phyloP scores from a whole-genome alignment of 1,140 invertebrate genomes.

The Galendromus occidentalis region DNA sequence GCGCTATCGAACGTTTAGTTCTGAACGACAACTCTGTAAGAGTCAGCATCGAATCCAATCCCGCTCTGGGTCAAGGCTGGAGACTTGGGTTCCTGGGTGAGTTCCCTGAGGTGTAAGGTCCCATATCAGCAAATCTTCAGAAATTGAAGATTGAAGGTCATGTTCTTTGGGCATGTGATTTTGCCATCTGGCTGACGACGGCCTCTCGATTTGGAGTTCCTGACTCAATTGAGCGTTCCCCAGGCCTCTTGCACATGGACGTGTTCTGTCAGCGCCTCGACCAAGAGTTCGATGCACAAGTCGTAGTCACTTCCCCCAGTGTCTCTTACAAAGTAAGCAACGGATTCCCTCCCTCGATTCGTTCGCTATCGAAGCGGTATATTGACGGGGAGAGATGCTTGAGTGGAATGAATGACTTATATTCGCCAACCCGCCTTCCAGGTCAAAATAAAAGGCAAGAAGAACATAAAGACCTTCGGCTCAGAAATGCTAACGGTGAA shows the following conservation, averaged over 20 bases:
- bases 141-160: too few relatives aligned
- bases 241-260: constrained; percentile 72
- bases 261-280: constrained; percentile 81
- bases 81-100: constrained; percentile 63
- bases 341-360: background rate
- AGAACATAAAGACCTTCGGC: constrained; percentile 45
- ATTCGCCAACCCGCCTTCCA: constrained; percentile 17
- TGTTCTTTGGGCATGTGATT: too few relatives aligned
- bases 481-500: constrained; percentile 48
- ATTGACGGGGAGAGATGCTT: background rate
- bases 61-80: constrained; percentile 82
- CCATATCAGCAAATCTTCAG: too few relatives aligned
- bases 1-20: constrained; percentile 67
- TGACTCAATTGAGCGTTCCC: too few relatives aligned
- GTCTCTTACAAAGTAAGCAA: constrained; percentile 60
- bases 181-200: too few relatives aligned
- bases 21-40: constrained; percentile 86
- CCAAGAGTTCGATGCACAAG: constrained; percentile 67
- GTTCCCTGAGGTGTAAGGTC: too few relatives aligned
- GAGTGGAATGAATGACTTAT: background rate
- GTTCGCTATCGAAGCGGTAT: background rate
- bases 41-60: constrained; percentile 54
- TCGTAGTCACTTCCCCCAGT: constrained; percentile 75
- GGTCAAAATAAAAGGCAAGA: constrained; percentile 45
- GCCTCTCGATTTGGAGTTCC: too few relatives aligned